These are phyloP conservation scores for Ophioderma brevispina DNA, from an alignment of 35 echinoderm and acorn worm species.

Conservation along the genomic window DNA sequence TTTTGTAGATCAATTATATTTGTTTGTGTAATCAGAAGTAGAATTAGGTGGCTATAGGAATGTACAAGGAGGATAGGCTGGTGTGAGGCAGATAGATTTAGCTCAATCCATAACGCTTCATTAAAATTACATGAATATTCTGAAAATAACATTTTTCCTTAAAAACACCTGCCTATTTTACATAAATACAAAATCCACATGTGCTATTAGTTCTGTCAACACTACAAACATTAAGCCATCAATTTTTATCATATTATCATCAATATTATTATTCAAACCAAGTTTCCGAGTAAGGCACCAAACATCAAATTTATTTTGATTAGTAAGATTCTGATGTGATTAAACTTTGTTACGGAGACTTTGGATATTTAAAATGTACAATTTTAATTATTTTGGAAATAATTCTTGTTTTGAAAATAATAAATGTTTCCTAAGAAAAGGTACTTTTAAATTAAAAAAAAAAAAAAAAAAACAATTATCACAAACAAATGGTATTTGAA, in stretches of 20 bases:
- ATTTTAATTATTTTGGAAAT: neutral
- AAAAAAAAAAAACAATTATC: neutral
- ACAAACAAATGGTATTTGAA: neutral
- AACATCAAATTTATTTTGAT: neutral
- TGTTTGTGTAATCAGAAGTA: neutral
- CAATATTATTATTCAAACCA: constrained; percentile 23
- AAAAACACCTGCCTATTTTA: constrained; percentile 5
- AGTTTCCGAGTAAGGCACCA: constrained; percentile 18
- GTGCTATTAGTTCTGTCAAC: neutral
- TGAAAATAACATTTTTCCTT: constrained; percentile 1
- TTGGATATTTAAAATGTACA: neutral
- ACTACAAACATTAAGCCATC: constrained; percentile 25
- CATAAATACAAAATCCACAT: constrained; percentile 13
- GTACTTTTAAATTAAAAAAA: neutral
- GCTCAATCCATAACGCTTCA: constrained; percentile 5
- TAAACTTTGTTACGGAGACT: constrained; percentile 5
- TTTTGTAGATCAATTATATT: constrained; percentile 17
- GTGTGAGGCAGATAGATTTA: constrained; percentile 13
- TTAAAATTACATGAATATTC: too few species aligned
- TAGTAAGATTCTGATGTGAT: neutral
- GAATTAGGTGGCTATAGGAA: neutral
- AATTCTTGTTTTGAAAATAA: constrained; percentile 7
- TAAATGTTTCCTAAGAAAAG: neutral
- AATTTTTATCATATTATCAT: neutral
- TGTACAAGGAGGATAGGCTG: constrained; percentile 18